phyloP scores from a whole-genome alignment of 2,888 invertebrate species.

The Allygus modestus region DNA sequence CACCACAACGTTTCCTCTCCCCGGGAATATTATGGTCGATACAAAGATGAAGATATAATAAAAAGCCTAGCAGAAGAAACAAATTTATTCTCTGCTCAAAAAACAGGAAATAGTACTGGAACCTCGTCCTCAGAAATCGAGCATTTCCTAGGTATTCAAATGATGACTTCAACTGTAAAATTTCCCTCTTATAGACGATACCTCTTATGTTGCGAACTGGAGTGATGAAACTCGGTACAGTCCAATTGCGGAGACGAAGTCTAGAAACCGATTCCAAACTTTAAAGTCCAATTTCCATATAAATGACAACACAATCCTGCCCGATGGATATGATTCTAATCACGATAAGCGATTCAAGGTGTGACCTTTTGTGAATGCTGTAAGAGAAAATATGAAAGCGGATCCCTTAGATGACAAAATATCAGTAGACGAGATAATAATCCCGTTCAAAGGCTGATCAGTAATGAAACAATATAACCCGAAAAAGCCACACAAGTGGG shows the following conservation, averaged over 20 bases:
- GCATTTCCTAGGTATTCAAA: constrained; percentile 68
- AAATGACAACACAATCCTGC: constrained; percentile 38
- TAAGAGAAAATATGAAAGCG: constrained; percentile 66
- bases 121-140: constrained; percentile 67
- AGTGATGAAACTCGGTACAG: constrained; percentile 67
- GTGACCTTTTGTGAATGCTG: constrained; percentile 66
- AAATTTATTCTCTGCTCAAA: constrained; percentile 51
- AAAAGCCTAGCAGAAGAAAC: constrained; percentile 18
- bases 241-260: constrained; percentile 69
- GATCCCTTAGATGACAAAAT: not conserved
- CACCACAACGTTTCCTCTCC: constrained; percentile 60
- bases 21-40: not conserved
- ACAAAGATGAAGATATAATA: not conserved
- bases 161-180: constrained; percentile 67
- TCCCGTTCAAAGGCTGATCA: constrained; percentile 70
- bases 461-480: constrained; percentile 69
- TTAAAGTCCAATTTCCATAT: not conserved
- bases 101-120: constrained; percentile 66
- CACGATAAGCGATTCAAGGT: constrained; percentile 69
- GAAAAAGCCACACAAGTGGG: constrained; percentile 70
- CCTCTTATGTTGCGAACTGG: no score
- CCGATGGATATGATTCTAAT: constrained; percentile 6
- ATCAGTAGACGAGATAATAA: constrained; percentile 71
- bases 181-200: constrained; percentile 69
- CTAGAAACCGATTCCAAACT: constrained; percentile 69